Conservation (phyloP, 2,113 vertebrate species). For the Struthio camelus region DNA sequence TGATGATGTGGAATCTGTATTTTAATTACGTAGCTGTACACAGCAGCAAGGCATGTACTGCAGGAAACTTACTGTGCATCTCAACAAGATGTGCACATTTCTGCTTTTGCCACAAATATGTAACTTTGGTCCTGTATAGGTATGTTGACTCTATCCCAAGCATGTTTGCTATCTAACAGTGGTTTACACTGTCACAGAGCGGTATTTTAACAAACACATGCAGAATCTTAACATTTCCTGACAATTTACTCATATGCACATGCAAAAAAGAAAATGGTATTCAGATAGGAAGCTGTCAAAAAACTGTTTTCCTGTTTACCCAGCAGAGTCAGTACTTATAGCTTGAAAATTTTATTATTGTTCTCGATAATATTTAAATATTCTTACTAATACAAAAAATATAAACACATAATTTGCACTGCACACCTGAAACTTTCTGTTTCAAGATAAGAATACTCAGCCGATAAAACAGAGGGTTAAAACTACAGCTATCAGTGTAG, state of each 20-base stretch:
- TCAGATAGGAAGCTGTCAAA: slow-evolving; percentile 62
- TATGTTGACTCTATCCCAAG: neutral
- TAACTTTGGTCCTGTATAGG: neutral
- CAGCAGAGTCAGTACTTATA: neutral
- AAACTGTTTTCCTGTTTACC: slow-evolving; percentile 74
- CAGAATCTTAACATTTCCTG: slow-evolving; percentile 32
- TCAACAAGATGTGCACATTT: neutral
- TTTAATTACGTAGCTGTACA: neutral
- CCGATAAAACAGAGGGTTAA: neutral
- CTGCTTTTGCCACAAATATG: neutral
- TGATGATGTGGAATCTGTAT: neutral
- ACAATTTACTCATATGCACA: neutral
- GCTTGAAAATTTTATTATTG: neutral
- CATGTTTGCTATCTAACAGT: neutral
- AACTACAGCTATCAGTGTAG: neutral
- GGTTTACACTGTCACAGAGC: neutral
- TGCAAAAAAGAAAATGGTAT: slow-evolving; percentile 1
- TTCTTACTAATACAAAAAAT: neutral
- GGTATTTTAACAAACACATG: neutral
- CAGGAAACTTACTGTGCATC: neutral
- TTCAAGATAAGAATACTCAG: neutral
- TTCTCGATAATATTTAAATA: neutral
- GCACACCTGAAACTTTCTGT: neutral
- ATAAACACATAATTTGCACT: neutral
- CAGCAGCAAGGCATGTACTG: neutral